Conservation (phyloP, 2,113 vertebrate species). For the Peromyscus leucopus region DNA sequence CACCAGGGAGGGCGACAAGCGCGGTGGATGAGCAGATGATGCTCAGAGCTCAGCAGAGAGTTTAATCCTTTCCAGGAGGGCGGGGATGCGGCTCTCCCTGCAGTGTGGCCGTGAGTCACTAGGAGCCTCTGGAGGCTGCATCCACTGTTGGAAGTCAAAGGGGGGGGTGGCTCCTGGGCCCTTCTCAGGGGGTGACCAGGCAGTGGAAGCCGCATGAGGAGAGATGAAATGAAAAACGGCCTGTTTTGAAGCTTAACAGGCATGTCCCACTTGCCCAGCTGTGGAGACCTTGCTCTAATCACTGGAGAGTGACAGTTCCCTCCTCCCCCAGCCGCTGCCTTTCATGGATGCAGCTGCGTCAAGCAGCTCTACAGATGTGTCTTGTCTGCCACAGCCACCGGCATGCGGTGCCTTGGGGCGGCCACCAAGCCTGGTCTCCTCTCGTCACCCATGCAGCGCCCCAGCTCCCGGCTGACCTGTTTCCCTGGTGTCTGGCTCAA, state of each 20-base stretch:
- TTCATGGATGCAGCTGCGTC: slow-evolving; percentile 1
- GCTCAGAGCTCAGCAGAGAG: neutral
- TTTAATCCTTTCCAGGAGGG: slow-evolving; percentile 39
- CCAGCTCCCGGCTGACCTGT: neutral
- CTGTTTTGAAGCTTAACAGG: slow-evolving; percentile 69
- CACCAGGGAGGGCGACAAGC: neutral
- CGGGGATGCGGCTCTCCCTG: neutral
- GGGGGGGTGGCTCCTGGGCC: neutral
- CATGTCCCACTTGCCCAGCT: slow-evolving; percentile 60
- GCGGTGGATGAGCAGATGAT: slow-evolving; percentile 28
- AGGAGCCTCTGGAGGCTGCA: neutral
- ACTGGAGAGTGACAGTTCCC: slow-evolving; percentile 50
- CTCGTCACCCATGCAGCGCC: neutral
- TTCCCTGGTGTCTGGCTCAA: neutral
- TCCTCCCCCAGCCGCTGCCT: neutral
- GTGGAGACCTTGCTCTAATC: slow-evolving; percentile 59
- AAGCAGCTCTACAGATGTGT: slow-evolving; percentile 9
- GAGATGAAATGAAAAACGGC: slow-evolving; percentile 52
- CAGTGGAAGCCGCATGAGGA: neutral
- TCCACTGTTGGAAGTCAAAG: neutral
- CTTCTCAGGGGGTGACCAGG: neutral
- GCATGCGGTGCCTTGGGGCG: rapidly evolving
- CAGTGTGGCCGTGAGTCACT: neutral
- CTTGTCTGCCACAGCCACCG: neutral
- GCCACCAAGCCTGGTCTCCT: neutral